These are phyloP conservation scores for Tethya wilhelma DNA, from an alignment of 37 sponge, comb jelly and placozoan genomes.

Conservation along the genomic window DNA sequence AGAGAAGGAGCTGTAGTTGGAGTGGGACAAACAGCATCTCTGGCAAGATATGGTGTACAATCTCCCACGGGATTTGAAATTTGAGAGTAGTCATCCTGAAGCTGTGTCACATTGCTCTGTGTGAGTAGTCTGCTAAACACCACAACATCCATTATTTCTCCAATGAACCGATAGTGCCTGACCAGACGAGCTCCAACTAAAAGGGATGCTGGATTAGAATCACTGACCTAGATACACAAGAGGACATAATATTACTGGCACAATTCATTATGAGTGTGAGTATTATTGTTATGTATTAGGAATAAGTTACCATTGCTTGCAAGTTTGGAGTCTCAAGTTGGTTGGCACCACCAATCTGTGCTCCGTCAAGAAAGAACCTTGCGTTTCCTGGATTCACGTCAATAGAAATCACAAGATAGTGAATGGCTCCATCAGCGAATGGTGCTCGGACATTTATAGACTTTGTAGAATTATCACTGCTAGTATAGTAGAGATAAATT, in stretches of 20 bases:
- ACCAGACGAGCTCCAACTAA: conserved; percentile 65
- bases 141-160: conserved; percentile 42
- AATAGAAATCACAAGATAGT: conserved; percentile 11
- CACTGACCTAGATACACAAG: conserved; percentile 16
- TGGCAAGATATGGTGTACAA: conserved; percentile 32
- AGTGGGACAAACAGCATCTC: conserved; percentile 37
- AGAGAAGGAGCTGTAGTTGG: conserved; percentile 57
- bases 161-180: conserved; percentile 53
- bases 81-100: conserved; percentile 16
- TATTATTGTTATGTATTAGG: neutral
- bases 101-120: neutral
- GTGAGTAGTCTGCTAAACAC: conserved; percentile 44
- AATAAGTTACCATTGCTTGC: conserved; percentile 17
- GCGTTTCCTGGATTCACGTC: neutral
- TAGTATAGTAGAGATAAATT: conserved; percentile 56
- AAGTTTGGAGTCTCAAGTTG: conserved; percentile 25
- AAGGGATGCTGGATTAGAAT: conserved; percentile 22
- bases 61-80: conserved; percentile 25
- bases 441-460: neutral
- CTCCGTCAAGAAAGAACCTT: conserved; percentile 56
- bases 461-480: conserved; percentile 1
- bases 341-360: neutral
- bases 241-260: neutral
- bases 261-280: neutral
- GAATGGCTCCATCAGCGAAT: neutral